A percentile compares a stretch with the other conserved stretches of the same genome.
phyloP scores from a whole-genome alignment of 1,140 invertebrate genomes.

The Eulimnadia texana region DNA sequence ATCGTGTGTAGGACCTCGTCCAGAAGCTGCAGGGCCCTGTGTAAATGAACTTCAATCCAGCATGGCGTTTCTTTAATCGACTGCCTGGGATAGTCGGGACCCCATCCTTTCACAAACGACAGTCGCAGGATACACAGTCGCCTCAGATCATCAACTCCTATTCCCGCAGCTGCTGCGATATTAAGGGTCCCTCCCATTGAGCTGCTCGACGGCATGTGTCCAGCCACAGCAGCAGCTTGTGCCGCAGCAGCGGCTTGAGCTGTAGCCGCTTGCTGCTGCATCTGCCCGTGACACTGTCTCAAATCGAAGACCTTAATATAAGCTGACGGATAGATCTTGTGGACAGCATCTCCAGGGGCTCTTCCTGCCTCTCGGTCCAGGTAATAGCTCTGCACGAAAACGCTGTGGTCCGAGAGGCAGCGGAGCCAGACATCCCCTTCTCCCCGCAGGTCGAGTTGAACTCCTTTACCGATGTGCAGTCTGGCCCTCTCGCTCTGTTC shows the following conservation, averaged over 20 bases:
- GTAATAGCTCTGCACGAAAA: constrained; percentile 98
- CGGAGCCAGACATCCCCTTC: constrained; percentile 97
- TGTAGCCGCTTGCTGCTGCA: constrained; percentile 81
- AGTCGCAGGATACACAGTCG: constrained; percentile 86
- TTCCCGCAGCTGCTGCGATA: constrained; percentile 59
- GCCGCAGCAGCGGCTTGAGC: constrained; percentile 87
- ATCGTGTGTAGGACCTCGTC: constrained; percentile 92
- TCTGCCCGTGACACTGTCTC: constrained; percentile 87
- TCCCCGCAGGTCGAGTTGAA: constrained; percentile 77
- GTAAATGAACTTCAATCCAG: constrained; percentile 95
- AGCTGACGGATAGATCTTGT: constrained; percentile 96
- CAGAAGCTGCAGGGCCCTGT: constrained; percentile 83
- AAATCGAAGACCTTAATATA: constrained; percentile 96
- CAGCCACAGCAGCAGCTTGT: constrained; percentile 92
- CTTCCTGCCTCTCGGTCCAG: constrained; percentile 89
- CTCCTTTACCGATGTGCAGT: constrained; percentile 79
- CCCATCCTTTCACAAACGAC: constrained; percentile 99
- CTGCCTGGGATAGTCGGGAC: constrained; percentile 88
- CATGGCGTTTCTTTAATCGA: constrained; percentile 97
- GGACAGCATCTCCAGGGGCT: constrained; percentile 91
- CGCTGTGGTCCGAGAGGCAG: constrained; percentile 92
- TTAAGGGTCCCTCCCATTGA: constrained; percentile 18
- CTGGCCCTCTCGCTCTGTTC: constrained; percentile 79
- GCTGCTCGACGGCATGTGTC: constrained; percentile 44
- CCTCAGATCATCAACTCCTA: constrained; percentile 92